Evolutionary conservation across 2,888 invertebrate genomes (phyloP), one percentile per base, ranked within the genome.

Genomic region (Meteorus colon): DNA sequence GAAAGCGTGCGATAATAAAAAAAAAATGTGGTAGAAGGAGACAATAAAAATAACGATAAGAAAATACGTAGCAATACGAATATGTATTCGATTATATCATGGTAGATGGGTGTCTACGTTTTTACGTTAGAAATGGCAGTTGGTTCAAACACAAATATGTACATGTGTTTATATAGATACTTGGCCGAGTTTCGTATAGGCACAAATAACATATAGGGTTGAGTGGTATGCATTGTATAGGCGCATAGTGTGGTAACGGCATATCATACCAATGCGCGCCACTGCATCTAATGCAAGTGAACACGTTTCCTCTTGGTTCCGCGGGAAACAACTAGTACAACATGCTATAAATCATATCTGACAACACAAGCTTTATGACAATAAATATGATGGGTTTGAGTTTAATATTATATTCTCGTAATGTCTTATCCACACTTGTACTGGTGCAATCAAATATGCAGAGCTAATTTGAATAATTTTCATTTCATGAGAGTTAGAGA

Each of bases 211-310:
- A 8, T 19, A 63, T 34, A 14, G 12, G 24, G 31, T 29, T 29
- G 16, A n/a, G 66, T 19, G 34, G 5, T 24, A 19, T 19, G 6
- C n/a, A n/a, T 34, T 34, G 63, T 70, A 70, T 48, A 75, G 34
- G 63, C 14, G 51, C 51, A 65, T 75, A 19, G 19, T 65, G 8
- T 37, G 34, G 24, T 37, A 48, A 34, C 37, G 37, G 69, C 55
- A 69, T 74, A 74, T 74, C 69, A 69, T 63, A 45, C 45, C 68
- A 68, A 68, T 48, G 31, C 55, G 69, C 69, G 34, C 27, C 24
- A 69, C n/a, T 69, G 55, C 69, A 63, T 34, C 34, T 65, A 63
- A 70, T 41, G 29, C 63, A 19, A 75, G 63, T 51, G n/a, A 27
- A 31, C 69, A 69, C 63, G 63, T 41, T 75, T 70, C 71, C 71